These are phyloP conservation scores for Hippocampus mohnikei DNA, from an alignment of 2,113 vertebrate species.

Conservation along the genomic window DNA sequence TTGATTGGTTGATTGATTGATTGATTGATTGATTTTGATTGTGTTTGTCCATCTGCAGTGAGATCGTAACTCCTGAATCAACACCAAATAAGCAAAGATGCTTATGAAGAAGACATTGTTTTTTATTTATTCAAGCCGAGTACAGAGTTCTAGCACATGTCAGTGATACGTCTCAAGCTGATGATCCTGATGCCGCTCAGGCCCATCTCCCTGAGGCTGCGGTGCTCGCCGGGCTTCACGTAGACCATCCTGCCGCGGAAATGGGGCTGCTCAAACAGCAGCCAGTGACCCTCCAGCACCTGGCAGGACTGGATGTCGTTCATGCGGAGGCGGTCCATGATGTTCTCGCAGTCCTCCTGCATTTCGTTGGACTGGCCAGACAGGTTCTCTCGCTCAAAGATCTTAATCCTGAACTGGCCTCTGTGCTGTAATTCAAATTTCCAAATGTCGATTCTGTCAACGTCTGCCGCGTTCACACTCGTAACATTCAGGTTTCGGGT, in stretches of 20 bases:
- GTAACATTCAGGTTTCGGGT: not conserved
- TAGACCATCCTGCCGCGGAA: constrained; percentile 68
- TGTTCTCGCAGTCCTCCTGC: constrained; percentile 63
- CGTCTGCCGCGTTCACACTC: no score
- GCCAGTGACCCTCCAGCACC: constrained; percentile 70
- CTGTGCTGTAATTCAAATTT: constrained; percentile 56
- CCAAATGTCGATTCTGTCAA: not conserved
- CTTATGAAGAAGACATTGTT: constrained; percentile 40
- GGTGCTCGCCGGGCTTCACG: constrained; percentile 66
- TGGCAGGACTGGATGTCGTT: constrained; percentile 62
- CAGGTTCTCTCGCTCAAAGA: constrained; percentile 71
- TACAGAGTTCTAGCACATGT: constrained; percentile 63
- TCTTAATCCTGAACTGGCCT: constrained; percentile 69
- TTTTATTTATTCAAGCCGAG: constrained; percentile 55
- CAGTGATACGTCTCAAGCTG: constrained; percentile 72
- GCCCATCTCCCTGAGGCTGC: constrained; percentile 54
- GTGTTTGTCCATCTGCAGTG: not conserved
- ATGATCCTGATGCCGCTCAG: constrained; percentile 47
- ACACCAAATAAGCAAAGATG: not conserved
- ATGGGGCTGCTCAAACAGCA: constrained; percentile 65
- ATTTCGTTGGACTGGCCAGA: constrained; percentile 56
- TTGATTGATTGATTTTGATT: no score
- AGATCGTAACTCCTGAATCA: not conserved
- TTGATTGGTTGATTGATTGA: no score
- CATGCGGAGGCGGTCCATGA: constrained; percentile 56